phyloP scores from a whole-genome alignment of 2,888 invertebrate species.

The Apodemia mormo region DNA sequence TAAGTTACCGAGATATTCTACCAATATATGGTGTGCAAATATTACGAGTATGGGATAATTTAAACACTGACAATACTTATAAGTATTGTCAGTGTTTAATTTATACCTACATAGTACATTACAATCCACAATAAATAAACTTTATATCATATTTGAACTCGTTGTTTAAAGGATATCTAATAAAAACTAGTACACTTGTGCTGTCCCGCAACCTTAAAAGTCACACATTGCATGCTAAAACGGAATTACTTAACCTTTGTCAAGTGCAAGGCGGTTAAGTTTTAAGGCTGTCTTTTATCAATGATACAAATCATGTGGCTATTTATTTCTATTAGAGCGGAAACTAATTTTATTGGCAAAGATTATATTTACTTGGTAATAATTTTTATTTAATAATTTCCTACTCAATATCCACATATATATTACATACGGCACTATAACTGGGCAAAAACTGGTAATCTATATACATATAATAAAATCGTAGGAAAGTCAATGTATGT shows the following conservation, averaged over 20 bases:
- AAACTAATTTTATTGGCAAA: background rate
- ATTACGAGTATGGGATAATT: too few relatives aligned
- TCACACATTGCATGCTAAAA: background rate
- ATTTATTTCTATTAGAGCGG: constrained; percentile 11
- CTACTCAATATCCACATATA: background rate
- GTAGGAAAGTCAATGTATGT: too few relatives aligned
- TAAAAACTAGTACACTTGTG: background rate
- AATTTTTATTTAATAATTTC: background rate
- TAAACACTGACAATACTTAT: too few relatives aligned
- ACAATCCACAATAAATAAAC: constrained; percentile 40
- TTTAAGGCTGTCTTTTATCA: constrained; percentile 15
- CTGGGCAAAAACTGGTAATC: background rate
- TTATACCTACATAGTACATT: constrained; percentile 34
- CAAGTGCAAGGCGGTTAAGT: constrained; percentile 15
- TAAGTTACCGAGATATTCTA: too few relatives aligned
- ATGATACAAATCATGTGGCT: constrained; percentile 11
- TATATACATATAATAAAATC: too few relatives aligned
- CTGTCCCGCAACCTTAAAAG: constrained; percentile 5
- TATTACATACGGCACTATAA: background rate
- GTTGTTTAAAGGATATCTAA: constrained; percentile 7
- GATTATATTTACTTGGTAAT: background rate
- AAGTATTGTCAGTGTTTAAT: too few relatives aligned
- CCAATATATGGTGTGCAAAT: too few relatives aligned
- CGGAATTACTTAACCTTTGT: constrained; percentile 7
- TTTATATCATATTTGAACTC: background rate